Conservation (phyloP, 2,113 vertebrate genomes). For the Tetraodon nigroviridis region DNA sequence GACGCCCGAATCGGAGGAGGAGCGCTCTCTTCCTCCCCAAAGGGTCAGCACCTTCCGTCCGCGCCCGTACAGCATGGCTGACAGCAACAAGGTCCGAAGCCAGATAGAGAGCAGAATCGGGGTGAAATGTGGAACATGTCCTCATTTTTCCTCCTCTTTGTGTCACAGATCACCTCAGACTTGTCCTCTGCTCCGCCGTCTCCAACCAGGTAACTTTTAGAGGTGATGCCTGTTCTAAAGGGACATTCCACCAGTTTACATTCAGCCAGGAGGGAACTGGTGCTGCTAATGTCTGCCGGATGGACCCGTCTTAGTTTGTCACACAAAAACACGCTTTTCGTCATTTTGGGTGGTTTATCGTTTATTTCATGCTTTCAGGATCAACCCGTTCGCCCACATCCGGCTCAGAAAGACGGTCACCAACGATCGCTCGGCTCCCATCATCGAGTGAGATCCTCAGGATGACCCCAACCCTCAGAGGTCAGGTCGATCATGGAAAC, state of each 20-base stretch:
- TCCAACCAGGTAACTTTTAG: constrained; percentile 67
- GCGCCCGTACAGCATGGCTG: constrained; percentile 82
- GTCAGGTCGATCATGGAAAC: constrained; percentile 34
- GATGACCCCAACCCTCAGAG: constrained; percentile 8
- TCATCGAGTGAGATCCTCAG: constrained; percentile 72
- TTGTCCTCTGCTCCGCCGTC: constrained; percentile 63
- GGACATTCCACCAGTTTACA: neutral
- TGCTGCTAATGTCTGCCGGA: too few species aligned
- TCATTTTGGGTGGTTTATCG: neutral
- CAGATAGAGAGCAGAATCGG: constrained; percentile 1
- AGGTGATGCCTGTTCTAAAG: neutral
- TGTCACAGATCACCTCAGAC: constrained; percentile 62
- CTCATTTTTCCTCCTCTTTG: neutral
- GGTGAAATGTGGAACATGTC: neutral
- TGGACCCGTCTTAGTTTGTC: too few species aligned
- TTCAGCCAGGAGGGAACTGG: too few species aligned
- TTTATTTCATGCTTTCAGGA: constrained; percentile 52
- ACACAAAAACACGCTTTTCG: too few species aligned
- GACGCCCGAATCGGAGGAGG: constrained; percentile 63
- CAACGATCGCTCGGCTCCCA: constrained; percentile 82
- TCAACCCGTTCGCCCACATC: constrained; percentile 80
- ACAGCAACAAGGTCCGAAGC: constrained; percentile 68
- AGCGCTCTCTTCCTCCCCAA: constrained; percentile 61
- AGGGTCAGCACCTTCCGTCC: constrained; percentile 78
- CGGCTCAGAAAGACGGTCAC: constrained; percentile 81